Evolutionary conservation across 64 coral and sea anemone species (phyloP).

Genomic region (Hydrozoanthus tunicans): DNA sequence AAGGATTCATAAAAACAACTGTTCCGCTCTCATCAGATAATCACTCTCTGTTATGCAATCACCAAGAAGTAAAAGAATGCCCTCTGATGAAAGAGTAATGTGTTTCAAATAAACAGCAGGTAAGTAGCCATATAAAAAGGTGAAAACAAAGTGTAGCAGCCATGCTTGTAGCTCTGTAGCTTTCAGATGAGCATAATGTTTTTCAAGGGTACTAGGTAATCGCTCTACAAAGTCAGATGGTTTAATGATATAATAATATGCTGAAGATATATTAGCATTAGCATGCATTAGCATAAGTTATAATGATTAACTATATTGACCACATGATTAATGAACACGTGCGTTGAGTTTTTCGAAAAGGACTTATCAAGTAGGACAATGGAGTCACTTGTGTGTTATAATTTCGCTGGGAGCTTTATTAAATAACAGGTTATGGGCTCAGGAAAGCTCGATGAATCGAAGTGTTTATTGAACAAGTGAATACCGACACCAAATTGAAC

Average conservation of each 20-base stretch:
- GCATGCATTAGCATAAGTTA: conserved; percentile 1
- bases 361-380: not conserved
- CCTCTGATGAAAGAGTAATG: conserved; percentile 51
- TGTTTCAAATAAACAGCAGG: conserved; percentile 51
- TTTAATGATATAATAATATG: not conserved
- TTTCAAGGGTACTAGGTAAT: conserved; percentile 51
- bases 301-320: conserved; percentile 6
- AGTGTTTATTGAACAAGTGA: no score
- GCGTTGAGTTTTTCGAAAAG: not conserved
- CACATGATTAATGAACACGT: not conserved
- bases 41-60: conserved; percentile 39
- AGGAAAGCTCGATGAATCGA: no score
- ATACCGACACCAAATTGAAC: no score
- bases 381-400: no score
- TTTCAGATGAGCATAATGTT: conserved; percentile 50
- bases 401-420: not conserved
- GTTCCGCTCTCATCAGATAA: conserved; percentile 22
- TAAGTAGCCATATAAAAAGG: conserved; percentile 31
- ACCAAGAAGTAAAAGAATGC: conserved; percentile 51
- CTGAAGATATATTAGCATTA: not conserved
- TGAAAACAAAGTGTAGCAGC: conserved; percentile 28
- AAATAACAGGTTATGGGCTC: no score
- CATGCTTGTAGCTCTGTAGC: conserved; percentile 58
- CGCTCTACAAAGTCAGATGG: conserved; percentile 51
- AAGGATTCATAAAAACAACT: no score